Evolutionary conservation across 2,113 vertebrate genomes (phyloP).

Genomic region (Xenopus tropicalis): DNA sequence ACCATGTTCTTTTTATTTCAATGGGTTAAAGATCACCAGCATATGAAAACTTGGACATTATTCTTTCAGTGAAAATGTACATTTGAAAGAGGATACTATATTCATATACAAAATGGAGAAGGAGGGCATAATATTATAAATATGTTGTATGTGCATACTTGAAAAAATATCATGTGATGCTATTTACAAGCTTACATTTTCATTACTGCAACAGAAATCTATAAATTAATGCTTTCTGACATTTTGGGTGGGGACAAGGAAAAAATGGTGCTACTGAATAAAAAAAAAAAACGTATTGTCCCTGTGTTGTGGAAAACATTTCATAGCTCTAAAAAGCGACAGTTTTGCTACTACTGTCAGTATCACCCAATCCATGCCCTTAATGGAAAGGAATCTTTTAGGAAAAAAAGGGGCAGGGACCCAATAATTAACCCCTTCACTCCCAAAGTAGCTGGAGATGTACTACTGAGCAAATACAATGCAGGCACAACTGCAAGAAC

Average conservation of each 20-base stretch:
- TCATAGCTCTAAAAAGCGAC: neutral
- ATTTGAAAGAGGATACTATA: neutral
- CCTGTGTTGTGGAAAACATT: neutral
- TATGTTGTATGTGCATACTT: neutral
- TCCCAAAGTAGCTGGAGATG: constrained; percentile 8
- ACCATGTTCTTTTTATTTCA: neutral
- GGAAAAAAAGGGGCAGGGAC: too few species aligned
- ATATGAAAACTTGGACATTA: neutral
- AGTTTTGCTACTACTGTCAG: too few species aligned
- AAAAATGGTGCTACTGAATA: neutral
- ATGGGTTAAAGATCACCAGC: neutral
- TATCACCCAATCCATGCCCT: too few species aligned
- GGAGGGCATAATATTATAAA: neutral
- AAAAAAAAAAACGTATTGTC: neutral
- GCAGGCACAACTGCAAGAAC: constrained; percentile 9
- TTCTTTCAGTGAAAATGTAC: neutral
- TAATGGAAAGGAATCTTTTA: too few species aligned
- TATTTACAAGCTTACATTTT: constrained; percentile 1
- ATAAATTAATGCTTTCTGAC: neutral
- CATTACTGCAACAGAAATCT: neutral
- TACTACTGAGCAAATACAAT: constrained; percentile 2
- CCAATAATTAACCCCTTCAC: constrained; percentile 9
- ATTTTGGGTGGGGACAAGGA: neutral
- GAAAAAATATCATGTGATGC: constrained; percentile 6
- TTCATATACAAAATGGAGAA: neutral